phyloP scores from a whole-genome alignment of 2,113 vertebrate genomes.

The Colistium nudipinnis region DNA sequence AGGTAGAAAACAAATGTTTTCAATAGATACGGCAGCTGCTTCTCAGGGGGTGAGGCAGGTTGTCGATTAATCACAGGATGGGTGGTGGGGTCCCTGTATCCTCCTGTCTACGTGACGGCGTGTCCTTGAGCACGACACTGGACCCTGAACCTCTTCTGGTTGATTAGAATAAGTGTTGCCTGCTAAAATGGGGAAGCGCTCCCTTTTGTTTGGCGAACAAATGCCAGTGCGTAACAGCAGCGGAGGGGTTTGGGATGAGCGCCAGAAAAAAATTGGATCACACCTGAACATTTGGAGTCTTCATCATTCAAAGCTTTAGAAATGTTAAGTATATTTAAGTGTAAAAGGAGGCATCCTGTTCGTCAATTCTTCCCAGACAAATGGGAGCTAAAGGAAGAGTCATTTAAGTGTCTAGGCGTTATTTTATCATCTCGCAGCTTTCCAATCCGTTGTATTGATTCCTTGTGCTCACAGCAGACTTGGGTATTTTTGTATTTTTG shows the following conservation, averaged over 20 bases:
- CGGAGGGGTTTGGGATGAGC: too few species aligned
- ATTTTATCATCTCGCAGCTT: constrained; percentile 29
- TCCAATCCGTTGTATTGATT: constrained; percentile 49
- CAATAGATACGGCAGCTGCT: background rate
- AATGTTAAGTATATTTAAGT: background rate
- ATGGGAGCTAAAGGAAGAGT: constrained; percentile 25
- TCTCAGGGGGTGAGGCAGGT: constrained; percentile 3
- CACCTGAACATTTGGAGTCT: background rate
- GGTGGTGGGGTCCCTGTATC: constrained; percentile 10
- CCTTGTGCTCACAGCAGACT: constrained; percentile 20
- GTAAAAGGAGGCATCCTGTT: constrained; percentile 19
- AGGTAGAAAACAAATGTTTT: background rate
- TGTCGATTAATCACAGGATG: constrained; percentile 15
- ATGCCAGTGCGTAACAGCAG: too few species aligned
- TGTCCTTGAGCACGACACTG: constrained; percentile 13
- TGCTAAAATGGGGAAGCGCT: too few species aligned
- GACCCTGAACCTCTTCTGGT: background rate
- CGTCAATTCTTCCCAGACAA: constrained; percentile 25
- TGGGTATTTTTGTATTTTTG: constrained; percentile 27
- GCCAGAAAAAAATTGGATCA: background rate
- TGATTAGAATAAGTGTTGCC: too few species aligned
- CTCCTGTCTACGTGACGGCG: constrained; percentile 7
- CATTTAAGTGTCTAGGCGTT: constrained; percentile 17
- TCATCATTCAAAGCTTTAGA: background rate
- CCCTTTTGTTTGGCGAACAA: too few species aligned